These are phyloP conservation scores for Microcaecilia unicolor DNA, from an alignment of 2,797 vertebrate genomes.

Conservation along the genomic window DNA sequence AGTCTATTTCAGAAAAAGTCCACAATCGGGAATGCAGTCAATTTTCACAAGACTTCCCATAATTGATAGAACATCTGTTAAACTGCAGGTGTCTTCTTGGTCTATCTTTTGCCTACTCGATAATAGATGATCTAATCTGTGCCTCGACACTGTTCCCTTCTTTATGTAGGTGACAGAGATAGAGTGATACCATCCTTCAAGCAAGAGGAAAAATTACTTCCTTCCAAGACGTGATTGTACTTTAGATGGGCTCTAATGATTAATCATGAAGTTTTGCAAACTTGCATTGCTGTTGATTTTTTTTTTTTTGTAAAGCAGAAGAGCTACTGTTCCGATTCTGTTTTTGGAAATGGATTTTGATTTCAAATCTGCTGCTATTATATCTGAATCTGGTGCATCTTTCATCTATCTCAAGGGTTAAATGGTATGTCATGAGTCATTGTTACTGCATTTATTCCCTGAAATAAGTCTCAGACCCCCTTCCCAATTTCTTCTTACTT, in stretches of 20 bases:
- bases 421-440: no score
- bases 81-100: conserved; percentile 56
- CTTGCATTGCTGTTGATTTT: neutral
- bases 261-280: conserved; percentile 5
- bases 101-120: conserved; percentile 40
- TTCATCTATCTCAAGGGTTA: no score
- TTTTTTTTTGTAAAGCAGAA: no score
- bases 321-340: no score
- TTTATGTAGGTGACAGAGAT: conserved; percentile 48
- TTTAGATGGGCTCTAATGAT: neutral
- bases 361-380: no score
- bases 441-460: no score
- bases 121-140: conserved; percentile 61
- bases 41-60: conserved; percentile 35
- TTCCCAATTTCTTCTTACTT: neutral
- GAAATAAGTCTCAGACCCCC: neutral
- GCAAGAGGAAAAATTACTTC: conserved; percentile 20
- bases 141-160: conserved; percentile 39
- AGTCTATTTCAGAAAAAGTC: no score
- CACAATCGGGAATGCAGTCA: conserved; percentile 10
- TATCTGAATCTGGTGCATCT: no score
- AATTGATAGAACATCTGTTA: conserved; percentile 65
- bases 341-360: no score
- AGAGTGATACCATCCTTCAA: conserved; percentile 35
- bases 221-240: neutral